Conservation (phyloP, 2,113 vertebrate genomes). For the Trinectes maculatus region DNA sequence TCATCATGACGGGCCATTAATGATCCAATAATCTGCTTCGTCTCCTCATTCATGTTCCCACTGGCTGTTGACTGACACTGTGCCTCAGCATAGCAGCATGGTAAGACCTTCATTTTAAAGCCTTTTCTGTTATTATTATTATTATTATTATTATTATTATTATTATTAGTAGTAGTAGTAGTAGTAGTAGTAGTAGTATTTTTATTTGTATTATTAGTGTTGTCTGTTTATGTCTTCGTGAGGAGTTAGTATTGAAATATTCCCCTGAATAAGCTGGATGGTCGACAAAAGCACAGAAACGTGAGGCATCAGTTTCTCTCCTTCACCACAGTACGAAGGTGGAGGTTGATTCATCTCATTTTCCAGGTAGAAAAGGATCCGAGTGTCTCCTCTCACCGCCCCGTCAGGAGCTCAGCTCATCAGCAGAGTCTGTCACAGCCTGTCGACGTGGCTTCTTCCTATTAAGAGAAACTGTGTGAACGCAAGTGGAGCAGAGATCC, state of each 20-base stretch:
- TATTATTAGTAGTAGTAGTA: too few species aligned
- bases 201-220: too few species aligned
- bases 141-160: too few species aligned
- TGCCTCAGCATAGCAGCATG: conserved; percentile 48
- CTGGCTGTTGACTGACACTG: conserved; percentile 11
- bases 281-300: neutral
- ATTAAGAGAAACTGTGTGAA: conserved; percentile 17
- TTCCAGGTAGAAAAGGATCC: conserved; percentile 15
- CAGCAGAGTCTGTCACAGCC: conserved; percentile 14
- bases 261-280: neutral
- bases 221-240: neutral
- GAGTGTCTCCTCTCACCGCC: conserved; percentile 3
- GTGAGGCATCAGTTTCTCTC: conserved; percentile 4
- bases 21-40: conserved; percentile 32
- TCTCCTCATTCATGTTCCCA: conserved; percentile 35
- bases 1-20: conserved; percentile 48
- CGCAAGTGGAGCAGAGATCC: conserved; percentile 10
- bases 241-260: neutral
- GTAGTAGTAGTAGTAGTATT: too few species aligned
- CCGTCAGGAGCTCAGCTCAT: neutral
- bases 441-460: conserved; percentile 34
- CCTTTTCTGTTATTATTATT: conserved; percentile 11
- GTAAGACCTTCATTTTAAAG: conserved; percentile 63
- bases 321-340: neutral
- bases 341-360: conserved; percentile 12